A percentile compares a stretch with the other conserved stretches of the same genome.
These are phyloP conservation scores for Apocheima hispidaria DNA, from an alignment of 2,888 invertebrate genomes.

Conservation along the genomic window DNA sequence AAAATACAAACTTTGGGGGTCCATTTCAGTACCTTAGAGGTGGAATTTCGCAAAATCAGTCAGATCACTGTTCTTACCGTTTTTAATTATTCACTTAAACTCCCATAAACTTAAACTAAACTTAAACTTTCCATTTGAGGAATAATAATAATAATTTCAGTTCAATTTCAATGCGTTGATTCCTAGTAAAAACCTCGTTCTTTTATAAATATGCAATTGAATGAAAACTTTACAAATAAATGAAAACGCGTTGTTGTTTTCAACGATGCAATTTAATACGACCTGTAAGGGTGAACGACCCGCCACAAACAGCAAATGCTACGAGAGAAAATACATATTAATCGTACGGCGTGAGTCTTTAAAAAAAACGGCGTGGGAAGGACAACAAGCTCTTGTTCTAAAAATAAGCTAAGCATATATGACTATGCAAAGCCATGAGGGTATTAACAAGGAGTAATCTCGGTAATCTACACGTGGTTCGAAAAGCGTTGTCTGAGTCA, in stretches of 20 bases:
- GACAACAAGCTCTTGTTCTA: constrained; percentile 10
- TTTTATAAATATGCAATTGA: neutral
- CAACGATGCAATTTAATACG: constrained; percentile 12
- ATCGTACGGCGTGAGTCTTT: constrained; percentile 9
- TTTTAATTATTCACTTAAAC: too few relatives aligned
- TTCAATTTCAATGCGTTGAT: too few relatives aligned
- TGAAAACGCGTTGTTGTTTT: constrained; percentile 2
- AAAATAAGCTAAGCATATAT: constrained; percentile 13
- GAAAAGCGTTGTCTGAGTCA: constrained; percentile 27
- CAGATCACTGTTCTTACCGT: too few relatives aligned
- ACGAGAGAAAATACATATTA: constrained; percentile 19
- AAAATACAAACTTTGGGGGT: too few relatives aligned
- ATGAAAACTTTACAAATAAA: neutral
- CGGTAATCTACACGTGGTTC: constrained; percentile 19
- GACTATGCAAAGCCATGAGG: constrained; percentile 7
- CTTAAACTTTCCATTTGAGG: too few relatives aligned
- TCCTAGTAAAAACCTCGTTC: too few relatives aligned
- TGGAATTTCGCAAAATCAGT: too few relatives aligned
- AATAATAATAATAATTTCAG: too few relatives aligned
- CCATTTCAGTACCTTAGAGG: too few relatives aligned
- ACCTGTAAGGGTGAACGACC: constrained; percentile 38
- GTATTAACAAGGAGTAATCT: neutral
- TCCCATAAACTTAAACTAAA: too few relatives aligned
- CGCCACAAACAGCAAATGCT: constrained; percentile 24
- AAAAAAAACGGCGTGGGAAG: constrained; percentile 33